Evolutionary conservation across 2,888 invertebrate genomes (phyloP), one percentile per base, ranked within the genome.

Genomic region (Tridacna crocea): DNA sequence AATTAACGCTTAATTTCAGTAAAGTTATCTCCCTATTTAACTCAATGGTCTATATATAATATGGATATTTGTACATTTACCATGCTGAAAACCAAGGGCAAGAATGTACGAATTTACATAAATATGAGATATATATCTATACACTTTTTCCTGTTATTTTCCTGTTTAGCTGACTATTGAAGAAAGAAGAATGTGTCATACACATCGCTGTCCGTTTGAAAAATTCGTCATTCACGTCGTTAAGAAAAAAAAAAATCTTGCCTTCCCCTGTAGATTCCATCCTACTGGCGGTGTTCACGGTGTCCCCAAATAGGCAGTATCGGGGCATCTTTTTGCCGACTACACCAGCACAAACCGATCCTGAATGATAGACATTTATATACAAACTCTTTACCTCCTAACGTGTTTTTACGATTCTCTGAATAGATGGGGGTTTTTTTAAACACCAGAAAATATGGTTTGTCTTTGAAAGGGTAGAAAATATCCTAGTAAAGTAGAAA

Each of bases 271-370:
- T 73, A 11, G 73, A 73, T 22, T 73, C 73, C 73, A 73, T 73
- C 27, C 73, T 58, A 46, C 60, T 60, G 26, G 73, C 73, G 3
- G 60, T 73, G 36, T 73, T 73, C 22, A 73, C 73, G 15, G 73
- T 73, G 46, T 73, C 73, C 3, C 60, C 73, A 27, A 73, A 73
- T 60, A 73, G 22, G 36, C 73, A 73, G 22, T 73, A 73, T 55
- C 73, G 27, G 11, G 73, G 73, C 73, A 73, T 73, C 61, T 58
- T 73, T 60, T 60, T 26, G n/a, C 73, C 73, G n/a, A 73, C 73
- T 10, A 73, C 73, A 15, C 73, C 73, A 13, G 73, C 61, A 73
- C 73, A 73, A 8, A 73, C 73, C 4, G 73, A 46, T n/a, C 73
- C 73, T 73, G 27, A 24, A 73, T 36, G 8, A 61, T 36, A 48